A percentile compares a stretch with the other conserved stretches of the same genome.
Conservation (phyloP, 2,888 invertebrate species). For the Cabera pusaria region DNA sequence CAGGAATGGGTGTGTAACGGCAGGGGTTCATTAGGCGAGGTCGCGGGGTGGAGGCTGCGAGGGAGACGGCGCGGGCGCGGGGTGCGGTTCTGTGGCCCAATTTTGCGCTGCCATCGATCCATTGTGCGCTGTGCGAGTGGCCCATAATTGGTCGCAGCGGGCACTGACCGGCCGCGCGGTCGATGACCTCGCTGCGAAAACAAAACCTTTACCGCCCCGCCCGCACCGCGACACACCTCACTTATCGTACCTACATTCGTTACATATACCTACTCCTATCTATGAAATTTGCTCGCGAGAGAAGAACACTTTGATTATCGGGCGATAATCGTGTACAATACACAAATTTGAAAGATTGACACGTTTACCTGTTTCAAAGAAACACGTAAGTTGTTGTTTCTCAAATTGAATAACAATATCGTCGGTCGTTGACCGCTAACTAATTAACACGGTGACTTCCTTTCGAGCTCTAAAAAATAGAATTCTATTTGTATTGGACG, state of each 20-base stretch:
- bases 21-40: slow-evolving; percentile 27
- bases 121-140: slow-evolving; percentile 83
- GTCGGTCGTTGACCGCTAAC: slow-evolving; percentile 59
- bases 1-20: slow-evolving; percentile 4
- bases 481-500: slow-evolving; percentile 44
- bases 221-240: slow-evolving; percentile 41
- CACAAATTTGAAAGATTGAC: too few relatives aligned
- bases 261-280: slow-evolving; percentile 14
- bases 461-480: slow-evolving; percentile 56
- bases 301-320: too few relatives aligned
- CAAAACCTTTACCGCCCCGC: slow-evolving; percentile 65
- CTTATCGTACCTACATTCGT: slow-evolving; percentile 27
- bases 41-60: slow-evolving; percentile 42
- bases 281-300: too few relatives aligned
- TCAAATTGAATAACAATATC: slow-evolving; percentile 47
- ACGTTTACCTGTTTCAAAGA: slow-evolving; percentile 7
- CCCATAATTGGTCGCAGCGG: slow-evolving; percentile 83
- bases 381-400: slow-evolving; percentile 17
- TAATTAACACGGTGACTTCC: slow-evolving; percentile 72
- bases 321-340: too few relatives aligned
- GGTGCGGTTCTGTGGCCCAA: slow-evolving; percentile 73
- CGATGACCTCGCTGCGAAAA: slow-evolving; percentile 77
- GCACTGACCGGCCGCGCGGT: slow-evolving; percentile 79
- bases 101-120: slow-evolving; percentile 81
- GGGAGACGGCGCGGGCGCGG: slow-evolving; percentile 41